Conservation (phyloP, 2,888 invertebrate genomes). For the Philereme transversata region DNA sequence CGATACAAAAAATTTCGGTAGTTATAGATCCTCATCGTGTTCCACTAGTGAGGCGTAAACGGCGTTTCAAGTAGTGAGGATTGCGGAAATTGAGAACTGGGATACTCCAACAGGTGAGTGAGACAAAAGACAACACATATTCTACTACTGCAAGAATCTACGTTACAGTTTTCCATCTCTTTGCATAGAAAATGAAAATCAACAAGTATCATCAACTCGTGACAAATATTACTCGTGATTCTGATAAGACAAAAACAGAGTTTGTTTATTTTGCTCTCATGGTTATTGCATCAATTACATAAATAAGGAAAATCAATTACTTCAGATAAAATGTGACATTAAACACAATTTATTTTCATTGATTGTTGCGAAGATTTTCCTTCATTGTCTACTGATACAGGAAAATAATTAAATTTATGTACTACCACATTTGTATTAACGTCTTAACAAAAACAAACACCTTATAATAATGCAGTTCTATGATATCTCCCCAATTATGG, state of each 20-base stretch:
- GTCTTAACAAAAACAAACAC: slow-evolving; percentile 13
- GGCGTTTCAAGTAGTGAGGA: slow-evolving; percentile 76
- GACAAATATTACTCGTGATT: slow-evolving; percentile 6
- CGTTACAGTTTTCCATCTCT: background rate
- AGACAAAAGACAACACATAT: background rate
- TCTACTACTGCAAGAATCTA: background rate
- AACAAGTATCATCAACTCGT: slow-evolving; percentile 2
- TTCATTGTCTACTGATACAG: slow-evolving; percentile 46
- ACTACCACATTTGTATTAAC: slow-evolving; percentile 17
- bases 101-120: slow-evolving; percentile 58
- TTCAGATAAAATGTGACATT: slow-evolving; percentile 5
- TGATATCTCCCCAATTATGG: background rate
- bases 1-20: slow-evolving; percentile 53
- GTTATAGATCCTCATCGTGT: slow-evolving; percentile 61
- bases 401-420: slow-evolving; percentile 46
- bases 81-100: slow-evolving; percentile 64
- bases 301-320: background rate
- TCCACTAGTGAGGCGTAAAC: slow-evolving; percentile 71
- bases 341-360: slow-evolving; percentile 13
- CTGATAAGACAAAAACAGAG: slow-evolving; percentile 2
- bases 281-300: background rate
- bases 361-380: slow-evolving; percentile 45
- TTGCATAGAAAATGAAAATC: background rate
- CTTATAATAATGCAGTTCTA: slow-evolving; percentile 11
- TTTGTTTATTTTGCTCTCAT: background rate